A percentile compares a stretch with the other conserved stretches of the same genome.
phyloP scores from a whole-genome alignment of 92 coral and sea anemone genomes.

The Phenganax stokvisi region DNA sequence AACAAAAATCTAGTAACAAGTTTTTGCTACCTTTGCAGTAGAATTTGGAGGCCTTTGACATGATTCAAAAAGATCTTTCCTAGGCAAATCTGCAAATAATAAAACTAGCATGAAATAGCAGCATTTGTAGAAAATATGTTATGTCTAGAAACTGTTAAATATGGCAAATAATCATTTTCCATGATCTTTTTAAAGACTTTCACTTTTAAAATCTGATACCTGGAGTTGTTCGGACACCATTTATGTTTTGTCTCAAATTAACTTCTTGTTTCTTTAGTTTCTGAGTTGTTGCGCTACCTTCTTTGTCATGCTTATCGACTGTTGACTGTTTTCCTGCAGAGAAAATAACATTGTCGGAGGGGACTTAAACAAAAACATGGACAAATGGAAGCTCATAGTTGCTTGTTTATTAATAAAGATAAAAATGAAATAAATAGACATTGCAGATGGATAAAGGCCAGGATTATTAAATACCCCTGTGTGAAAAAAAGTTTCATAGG shows the following conservation, averaged over 20 bases:
- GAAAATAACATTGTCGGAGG: not conserved
- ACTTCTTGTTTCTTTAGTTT: slow-evolving; percentile 2
- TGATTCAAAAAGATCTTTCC: not conserved
- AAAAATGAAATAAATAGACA: too few species aligned
- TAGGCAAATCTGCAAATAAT: not conserved
- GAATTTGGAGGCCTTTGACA: slow-evolving; percentile 26
- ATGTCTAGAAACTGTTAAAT: not conserved
- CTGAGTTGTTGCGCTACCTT: not conserved
- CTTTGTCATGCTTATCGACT: not conserved
- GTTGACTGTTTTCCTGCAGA: slow-evolving; percentile 18
- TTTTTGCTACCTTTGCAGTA: slow-evolving; percentile 15
- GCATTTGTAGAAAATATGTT: too few species aligned
- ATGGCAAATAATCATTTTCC: not conserved
- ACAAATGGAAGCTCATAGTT: too few species aligned
- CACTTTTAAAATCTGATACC: not conserved
- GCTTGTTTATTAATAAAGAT: too few species aligned
- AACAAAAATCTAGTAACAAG: not conserved
- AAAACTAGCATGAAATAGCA: not conserved
- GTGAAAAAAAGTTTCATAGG: not conserved
- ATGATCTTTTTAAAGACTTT: not conserved
- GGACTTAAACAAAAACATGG: not conserved
- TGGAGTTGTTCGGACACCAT: slow-evolving; percentile 17
- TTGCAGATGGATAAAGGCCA: not conserved
- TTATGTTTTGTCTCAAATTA: not conserved
- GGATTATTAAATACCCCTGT: not conserved